Percentiles rank a stretch among this genome's conserved stretches.
Conservation (phyloP, 2,888 invertebrate genomes). For the Melieria picta region DNA sequence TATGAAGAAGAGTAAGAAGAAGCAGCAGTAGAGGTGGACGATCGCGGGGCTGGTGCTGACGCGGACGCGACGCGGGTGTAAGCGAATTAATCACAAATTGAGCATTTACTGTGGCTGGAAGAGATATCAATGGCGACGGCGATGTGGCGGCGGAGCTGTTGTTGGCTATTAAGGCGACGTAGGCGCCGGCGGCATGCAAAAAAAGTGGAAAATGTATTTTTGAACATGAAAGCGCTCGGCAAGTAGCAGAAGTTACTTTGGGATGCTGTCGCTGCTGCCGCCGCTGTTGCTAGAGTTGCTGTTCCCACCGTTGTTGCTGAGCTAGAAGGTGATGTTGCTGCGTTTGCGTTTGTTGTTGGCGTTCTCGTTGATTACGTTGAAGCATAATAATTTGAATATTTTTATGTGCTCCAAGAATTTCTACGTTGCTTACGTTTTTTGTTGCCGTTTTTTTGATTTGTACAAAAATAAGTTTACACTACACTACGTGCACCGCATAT, state of each 20-base stretch:
- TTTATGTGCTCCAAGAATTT: too few relatives aligned
- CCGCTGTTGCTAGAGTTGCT: background rate
- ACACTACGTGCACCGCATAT: background rate
- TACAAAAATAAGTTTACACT: slow-evolving; percentile 42
- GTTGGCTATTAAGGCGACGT: background rate
- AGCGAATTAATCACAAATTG: too few relatives aligned
- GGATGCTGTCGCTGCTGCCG: background rate
- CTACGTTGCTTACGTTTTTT: background rate
- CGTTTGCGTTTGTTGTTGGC: slow-evolving; percentile 14
- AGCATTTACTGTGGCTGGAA: too few relatives aligned
- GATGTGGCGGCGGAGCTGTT: background rate
- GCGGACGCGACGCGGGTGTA: too few relatives aligned
- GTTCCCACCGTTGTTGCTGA: background rate
- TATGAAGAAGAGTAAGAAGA: too few relatives aligned
- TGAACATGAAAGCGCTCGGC: slow-evolving; percentile 5
- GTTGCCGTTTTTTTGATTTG: slow-evolving; percentile 24
- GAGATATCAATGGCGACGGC: too few relatives aligned
- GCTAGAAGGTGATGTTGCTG: slow-evolving; percentile 1
- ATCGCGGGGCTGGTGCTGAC: too few relatives aligned
- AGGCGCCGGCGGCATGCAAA: background rate
- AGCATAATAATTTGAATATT: background rate
- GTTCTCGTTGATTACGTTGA: slow-evolving; percentile 4
- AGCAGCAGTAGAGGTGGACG: too few relatives aligned
- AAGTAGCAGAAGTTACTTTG: too few relatives aligned
- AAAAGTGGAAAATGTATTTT: slow-evolving; percentile 30